These are phyloP conservation scores for Mustelus asterias DNA, from an alignment of 2,113 vertebrate genomes.

Conservation along the genomic window DNA sequence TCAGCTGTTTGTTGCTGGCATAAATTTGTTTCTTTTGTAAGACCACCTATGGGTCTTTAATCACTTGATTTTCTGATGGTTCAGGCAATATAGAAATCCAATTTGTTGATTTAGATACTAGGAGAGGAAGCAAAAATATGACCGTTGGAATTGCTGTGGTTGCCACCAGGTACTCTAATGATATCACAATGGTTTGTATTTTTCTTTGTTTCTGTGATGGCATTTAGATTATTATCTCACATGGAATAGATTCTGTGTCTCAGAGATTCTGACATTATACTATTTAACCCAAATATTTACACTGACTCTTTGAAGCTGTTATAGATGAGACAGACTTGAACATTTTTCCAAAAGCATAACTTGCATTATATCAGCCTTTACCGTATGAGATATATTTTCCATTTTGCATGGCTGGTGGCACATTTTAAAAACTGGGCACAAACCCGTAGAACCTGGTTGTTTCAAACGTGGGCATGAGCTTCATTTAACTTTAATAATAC, in stretches of 20 bases:
- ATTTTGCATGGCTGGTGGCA: not conserved
- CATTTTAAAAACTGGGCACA: not conserved
- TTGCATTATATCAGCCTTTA: not conserved
- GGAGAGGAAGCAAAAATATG: not conserved
- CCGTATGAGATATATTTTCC: not conserved
- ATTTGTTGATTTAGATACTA: not conserved
- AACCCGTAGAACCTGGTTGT: not conserved
- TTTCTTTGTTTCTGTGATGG: not conserved
- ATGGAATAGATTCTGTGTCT: not conserved
- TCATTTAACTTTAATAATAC: constrained; percentile 12
- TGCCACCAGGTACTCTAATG: not conserved
- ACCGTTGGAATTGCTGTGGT: not conserved
- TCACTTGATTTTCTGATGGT: not conserved
- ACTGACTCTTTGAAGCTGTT: not conserved
- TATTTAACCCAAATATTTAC: not conserved
- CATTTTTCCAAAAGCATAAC: not conserved
- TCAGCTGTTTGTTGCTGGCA: not conserved
- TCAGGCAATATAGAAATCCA: not conserved
- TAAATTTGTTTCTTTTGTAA: not conserved
- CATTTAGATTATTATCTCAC: not conserved
- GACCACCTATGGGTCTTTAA: not conserved
- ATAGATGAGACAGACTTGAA: not conserved
- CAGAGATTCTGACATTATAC: not conserved
- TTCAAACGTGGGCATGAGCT: not conserved
- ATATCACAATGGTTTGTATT: not conserved